Evolutionary conservation across 2,797 vertebrate species (phyloP).

Genomic region (Potorous gilbertii): DNA sequence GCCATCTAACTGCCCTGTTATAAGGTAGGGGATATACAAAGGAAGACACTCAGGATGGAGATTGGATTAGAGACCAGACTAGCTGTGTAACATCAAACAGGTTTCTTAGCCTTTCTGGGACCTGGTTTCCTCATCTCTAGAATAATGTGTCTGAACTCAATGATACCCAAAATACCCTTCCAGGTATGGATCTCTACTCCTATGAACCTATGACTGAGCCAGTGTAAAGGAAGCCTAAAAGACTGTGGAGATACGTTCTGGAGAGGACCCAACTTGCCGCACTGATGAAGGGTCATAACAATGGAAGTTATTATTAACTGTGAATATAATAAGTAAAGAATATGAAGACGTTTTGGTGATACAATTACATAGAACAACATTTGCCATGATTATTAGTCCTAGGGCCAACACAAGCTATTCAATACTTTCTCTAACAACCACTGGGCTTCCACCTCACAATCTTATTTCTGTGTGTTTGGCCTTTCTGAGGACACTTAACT

Average conservation of each 20-base stretch:
- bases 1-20: neutral
- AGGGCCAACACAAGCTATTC: neutral
- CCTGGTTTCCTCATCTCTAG: neutral
- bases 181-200: neutral
- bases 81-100: no score
- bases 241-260: neutral
- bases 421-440: neutral
- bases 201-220: neutral
- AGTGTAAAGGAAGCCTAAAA: neutral
- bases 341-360: neutral
- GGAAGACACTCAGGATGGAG: neutral
- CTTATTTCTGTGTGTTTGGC: neutral
- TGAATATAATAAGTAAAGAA: neutral
- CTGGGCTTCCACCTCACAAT: neutral
- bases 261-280: neutral
- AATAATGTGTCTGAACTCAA: neutral
- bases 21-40: neutral
- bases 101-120: neutral
- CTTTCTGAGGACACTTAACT: neutral
- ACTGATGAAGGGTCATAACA: neutral
- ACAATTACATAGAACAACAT: neutral
- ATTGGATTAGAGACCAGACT: neutral
- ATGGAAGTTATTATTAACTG: neutral
- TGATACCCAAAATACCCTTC: neutral
- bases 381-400: neutral